Evolutionary conservation across 2,113 vertebrate genomes (phyloP).

Genomic region (Microtus pennsylvanicus): DNA sequence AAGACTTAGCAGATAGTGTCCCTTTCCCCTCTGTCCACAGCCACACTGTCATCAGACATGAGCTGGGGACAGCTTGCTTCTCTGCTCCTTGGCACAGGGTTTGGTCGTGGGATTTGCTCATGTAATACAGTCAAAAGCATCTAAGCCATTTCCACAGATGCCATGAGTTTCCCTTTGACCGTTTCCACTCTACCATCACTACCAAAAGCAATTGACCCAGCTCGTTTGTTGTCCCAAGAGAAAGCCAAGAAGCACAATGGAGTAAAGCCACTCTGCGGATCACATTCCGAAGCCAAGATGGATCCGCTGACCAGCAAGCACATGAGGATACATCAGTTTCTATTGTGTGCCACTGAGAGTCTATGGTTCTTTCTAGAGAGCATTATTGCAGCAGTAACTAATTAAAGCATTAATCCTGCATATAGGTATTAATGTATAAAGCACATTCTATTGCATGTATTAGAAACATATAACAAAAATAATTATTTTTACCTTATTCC

Average conservation of each 20-base stretch:
- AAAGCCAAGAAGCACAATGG: background rate
- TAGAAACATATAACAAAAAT: background rate
- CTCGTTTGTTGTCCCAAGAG: background rate
- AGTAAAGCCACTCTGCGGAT: background rate
- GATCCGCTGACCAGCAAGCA: background rate
- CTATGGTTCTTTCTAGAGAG: background rate
- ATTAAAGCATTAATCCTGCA: constrained; percentile 9
- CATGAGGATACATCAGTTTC: background rate
- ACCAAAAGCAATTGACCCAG: background rate
- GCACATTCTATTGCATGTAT: background rate
- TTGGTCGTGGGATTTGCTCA: background rate
- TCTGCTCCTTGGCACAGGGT: background rate
- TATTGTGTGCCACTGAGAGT: background rate
- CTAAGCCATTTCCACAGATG: background rate
- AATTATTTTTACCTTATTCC: constrained; percentile 27
- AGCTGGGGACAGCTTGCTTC: accelerated
- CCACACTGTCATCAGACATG: background rate
- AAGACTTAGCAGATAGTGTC: background rate
- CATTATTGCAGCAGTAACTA: background rate
- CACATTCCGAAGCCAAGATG: background rate
- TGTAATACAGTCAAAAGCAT: background rate
- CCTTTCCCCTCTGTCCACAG: background rate
- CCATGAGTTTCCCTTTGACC: background rate
- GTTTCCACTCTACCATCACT: background rate
- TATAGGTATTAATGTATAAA: background rate